A percentile compares a stretch with the other conserved stretches of the same genome.
phyloP scores from a whole-genome alignment of 2,797 vertebrate species.

The Ibycter americanus region DNA sequence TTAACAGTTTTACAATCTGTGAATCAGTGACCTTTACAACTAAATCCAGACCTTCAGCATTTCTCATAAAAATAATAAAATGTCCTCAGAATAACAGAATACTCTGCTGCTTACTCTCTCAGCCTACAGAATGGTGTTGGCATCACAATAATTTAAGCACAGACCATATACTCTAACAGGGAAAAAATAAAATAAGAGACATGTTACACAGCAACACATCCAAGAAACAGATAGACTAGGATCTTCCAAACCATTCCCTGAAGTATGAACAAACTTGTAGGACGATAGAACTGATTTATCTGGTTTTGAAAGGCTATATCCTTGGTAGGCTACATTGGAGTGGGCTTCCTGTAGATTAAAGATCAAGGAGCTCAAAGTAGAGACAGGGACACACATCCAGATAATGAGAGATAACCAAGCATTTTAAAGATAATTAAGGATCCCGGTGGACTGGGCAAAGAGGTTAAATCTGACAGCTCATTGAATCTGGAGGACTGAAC shows the following conservation, averaged over 20 bases:
- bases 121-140: neutral
- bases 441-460: neutral
- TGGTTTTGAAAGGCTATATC: neutral
- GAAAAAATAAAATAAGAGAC: neutral
- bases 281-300: neutral
- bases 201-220: neutral
- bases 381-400: neutral
- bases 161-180: neutral
- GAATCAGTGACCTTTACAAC: slow-evolving; percentile 30
- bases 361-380: neutral
- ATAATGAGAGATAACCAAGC: neutral
- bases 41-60: slow-evolving; percentile 2
- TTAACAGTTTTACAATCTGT: slow-evolving; percentile 16
- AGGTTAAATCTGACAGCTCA: neutral
- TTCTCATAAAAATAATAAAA: slow-evolving; percentile 26
- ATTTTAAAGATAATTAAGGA: neutral
- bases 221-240: neutral
- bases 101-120: neutral
- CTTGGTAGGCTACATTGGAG: neutral
- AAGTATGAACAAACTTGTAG: neutral
- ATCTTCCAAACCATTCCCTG: neutral
- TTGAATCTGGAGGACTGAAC: neutral
- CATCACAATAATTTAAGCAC: neutral
- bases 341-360: neutral
- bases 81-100: neutral